A percentile compares a stretch with the other conserved stretches of the same genome.
Evolutionary conservation across 2,113 vertebrate genomes (phyloP).

Genomic region (Rhynchomys soricoides): DNA sequence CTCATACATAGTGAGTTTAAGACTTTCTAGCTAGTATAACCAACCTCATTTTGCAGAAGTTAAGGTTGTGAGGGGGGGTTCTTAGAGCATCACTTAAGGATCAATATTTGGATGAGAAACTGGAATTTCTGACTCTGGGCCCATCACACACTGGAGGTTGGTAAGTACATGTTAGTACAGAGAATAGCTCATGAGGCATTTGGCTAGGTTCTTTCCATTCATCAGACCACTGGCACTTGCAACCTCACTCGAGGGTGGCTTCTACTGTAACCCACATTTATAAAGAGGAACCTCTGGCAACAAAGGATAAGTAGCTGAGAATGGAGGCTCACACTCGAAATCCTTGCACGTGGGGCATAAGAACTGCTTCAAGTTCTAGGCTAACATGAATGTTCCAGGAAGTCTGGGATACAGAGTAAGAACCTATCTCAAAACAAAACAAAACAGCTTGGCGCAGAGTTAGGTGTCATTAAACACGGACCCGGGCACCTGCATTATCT

Average conservation of each 20-base stretch:
- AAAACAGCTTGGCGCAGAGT: neutral
- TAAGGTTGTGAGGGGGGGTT: neutral
- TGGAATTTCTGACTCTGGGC: neutral
- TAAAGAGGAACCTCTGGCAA: neutral
- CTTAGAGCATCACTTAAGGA: neutral
- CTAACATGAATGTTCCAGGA: neutral
- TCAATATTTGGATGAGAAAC: neutral
- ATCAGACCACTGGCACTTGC: neutral
- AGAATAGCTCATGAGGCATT: neutral
- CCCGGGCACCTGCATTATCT: neutral
- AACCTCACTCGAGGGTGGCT: neutral
- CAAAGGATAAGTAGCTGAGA: neutral
- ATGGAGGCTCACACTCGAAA: neutral
- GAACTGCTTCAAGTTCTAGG: neutral
- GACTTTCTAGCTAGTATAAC: neutral
- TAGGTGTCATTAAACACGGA: neutral
- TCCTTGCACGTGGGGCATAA: neutral
- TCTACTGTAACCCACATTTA: neutral
- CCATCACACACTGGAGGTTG: neutral
- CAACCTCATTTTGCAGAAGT: neutral
- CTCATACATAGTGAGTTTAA: neutral
- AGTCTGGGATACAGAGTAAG: neutral
- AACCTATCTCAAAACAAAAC: neutral
- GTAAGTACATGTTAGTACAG: neutral
- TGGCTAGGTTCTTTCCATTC: neutral